A percentile compares a stretch with the other conserved stretches of the same genome.
phyloP scores from a whole-genome alignment of 2,888 invertebrate species.

The Eucera pruinosa region DNA sequence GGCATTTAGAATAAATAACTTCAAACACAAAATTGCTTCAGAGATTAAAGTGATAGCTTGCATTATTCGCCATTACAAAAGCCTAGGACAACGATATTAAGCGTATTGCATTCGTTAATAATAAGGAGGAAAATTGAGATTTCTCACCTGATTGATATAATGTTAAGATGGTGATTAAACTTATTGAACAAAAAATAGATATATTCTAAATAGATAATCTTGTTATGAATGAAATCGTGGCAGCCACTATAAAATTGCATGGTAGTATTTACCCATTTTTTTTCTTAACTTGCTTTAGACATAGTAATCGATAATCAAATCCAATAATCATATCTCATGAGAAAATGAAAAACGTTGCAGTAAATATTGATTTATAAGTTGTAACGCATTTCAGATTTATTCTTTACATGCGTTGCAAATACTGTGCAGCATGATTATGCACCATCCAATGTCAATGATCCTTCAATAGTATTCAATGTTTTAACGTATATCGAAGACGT shows the following conservation, averaged over 20 bases:
- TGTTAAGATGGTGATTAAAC: constrained; percentile 58
- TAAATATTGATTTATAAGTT: constrained; percentile 44
- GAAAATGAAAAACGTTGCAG: constrained; percentile 41
- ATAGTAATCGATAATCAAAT: constrained; percentile 9
- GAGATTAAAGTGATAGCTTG: constrained; percentile 53
- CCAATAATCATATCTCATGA: constrained; percentile 22
- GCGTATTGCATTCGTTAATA: constrained; percentile 59
- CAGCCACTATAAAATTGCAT: constrained; percentile 64
- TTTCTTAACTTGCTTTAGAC: constrained; percentile 55
- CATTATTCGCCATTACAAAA: constrained; percentile 62
- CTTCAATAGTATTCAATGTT: constrained; percentile 46
- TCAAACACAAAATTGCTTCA: constrained; percentile 59
- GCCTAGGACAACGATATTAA: constrained; percentile 71
- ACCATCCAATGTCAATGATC: constrained; percentile 40
- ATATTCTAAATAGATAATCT: constrained; percentile 66
- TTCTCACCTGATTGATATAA: constrained; percentile 65
- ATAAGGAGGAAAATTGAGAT: constrained; percentile 57
- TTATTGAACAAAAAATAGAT: constrained; percentile 60
- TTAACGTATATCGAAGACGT: constrained; percentile 48
- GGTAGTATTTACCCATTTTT: constrained; percentile 40
- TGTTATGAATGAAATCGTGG: constrained; percentile 60
- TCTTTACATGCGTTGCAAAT: constrained; percentile 22
- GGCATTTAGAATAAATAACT: constrained; percentile 65
- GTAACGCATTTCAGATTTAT: constrained; percentile 32
- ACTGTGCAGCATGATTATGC: constrained; percentile 30